Conservation (phyloP, 2,797 vertebrate genomes). For the Myotis vivesi region DNA sequence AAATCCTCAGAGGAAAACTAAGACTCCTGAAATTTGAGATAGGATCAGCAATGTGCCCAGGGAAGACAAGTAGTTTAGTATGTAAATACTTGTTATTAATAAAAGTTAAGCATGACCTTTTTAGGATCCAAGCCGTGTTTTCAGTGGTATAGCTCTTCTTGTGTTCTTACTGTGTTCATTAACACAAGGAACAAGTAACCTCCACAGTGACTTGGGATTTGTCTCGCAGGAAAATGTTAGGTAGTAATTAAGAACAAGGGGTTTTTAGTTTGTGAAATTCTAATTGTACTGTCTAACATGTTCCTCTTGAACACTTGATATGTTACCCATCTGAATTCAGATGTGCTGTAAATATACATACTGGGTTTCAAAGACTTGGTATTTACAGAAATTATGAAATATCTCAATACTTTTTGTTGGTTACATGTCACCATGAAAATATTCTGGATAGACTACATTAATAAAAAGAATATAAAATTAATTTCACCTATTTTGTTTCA, state of each 20-base stretch:
- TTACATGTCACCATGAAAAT: neutral
- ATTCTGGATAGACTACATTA: neutral
- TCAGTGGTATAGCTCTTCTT: neutral
- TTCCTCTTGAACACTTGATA: neutral
- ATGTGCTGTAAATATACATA: neutral
- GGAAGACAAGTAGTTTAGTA: constrained; percentile 23
- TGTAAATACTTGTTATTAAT: constrained; percentile 11
- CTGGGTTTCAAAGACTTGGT: constrained; percentile 1
- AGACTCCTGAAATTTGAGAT: constrained; percentile 7
- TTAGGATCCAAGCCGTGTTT: neutral
- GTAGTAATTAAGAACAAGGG: constrained; percentile 15
- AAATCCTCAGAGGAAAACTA: constrained; percentile 38
- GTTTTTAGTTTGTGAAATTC: neutral
- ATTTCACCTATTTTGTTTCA: neutral
- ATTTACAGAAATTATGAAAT: neutral
- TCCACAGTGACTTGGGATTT: neutral
- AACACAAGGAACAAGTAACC: constrained; percentile 21
- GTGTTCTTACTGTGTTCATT: constrained; percentile 34
- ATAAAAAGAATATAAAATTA: constrained; percentile 2
- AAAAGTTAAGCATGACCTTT: neutral
- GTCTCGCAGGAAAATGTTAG: constrained; percentile 32
- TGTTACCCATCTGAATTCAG: constrained; percentile 9
- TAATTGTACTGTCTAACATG: neutral
- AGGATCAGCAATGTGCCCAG: constrained; percentile 28
- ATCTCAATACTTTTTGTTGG: neutral